A percentile compares a stretch with the other conserved stretches of the same genome.
Conservation (phyloP, 2,888 invertebrate species). For the Plemyria rubiginata region DNA sequence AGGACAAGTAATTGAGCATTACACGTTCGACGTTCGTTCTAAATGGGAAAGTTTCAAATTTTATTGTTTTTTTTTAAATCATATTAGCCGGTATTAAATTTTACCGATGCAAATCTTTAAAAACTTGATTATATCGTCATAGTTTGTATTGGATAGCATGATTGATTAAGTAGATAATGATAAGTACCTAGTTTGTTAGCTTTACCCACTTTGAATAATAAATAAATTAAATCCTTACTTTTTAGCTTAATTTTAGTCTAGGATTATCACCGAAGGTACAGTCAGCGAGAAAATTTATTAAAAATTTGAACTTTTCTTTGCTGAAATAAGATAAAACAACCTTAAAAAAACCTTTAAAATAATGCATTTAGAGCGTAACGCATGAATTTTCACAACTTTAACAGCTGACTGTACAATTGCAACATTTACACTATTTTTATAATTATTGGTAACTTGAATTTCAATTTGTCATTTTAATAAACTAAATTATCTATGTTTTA, state of each 20-base stretch:
- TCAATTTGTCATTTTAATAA: slow-evolving; percentile 15
- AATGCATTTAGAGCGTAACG: not conserved
- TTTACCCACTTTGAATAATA: slow-evolving; percentile 14
- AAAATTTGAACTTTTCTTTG: not conserved
- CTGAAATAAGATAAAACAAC: too few species aligned
- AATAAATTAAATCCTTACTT: slow-evolving; percentile 27
- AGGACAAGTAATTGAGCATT: slow-evolving; percentile 34
- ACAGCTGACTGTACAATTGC: slow-evolving; percentile 28
- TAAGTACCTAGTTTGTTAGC: too few species aligned
- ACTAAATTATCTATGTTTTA: slow-evolving; percentile 13
- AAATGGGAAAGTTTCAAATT: not conserved
- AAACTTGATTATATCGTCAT: too few species aligned
- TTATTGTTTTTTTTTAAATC: not conserved
- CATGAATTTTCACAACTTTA: not conserved
- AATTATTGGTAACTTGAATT: slow-evolving; percentile 31
- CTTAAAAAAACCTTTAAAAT: too few species aligned
- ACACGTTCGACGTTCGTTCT: slow-evolving; percentile 5
- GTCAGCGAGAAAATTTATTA: slow-evolving; percentile 15
- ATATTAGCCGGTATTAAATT: too few species aligned
- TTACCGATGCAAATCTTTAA: too few species aligned
- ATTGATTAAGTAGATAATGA: not conserved
- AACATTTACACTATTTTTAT: slow-evolving; percentile 17
- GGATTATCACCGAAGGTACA: slow-evolving; percentile 28
- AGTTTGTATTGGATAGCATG: too few species aligned
- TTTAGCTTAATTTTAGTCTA: slow-evolving; percentile 20